Evolutionary conservation across 2,113 vertebrate genomes (phyloP), one percentile per base, ranked within the genome.

Genomic region (Suricata suricatta): DNA sequence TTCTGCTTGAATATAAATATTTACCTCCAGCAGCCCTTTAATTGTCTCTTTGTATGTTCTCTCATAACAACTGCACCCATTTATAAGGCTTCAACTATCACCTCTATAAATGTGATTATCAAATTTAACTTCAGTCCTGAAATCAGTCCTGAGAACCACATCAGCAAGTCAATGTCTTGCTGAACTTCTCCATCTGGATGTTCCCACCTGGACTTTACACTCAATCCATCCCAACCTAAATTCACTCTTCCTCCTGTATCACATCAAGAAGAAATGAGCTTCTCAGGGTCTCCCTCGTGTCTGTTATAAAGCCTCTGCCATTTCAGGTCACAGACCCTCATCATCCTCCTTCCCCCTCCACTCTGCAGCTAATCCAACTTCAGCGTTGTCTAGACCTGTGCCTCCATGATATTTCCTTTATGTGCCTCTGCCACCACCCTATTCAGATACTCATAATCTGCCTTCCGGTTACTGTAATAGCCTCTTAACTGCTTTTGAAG

Each of bases 51-150:
- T 63, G 17, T 54, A 14, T 66, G 21, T 25, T 76, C 54, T 80
- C 41, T 68, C 72, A 4, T 81, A 76, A n/a, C 19, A 60, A 27
- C 6, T 38, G 4, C 27, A 50, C 76, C 93, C 47, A 27, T 29
- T n/a, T 19, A 72, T 33, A 71, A 98, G 80, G 17, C 35, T 68
- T 92, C 41, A 38, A 33, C n/a, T 57, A 41, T 23, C 66, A 79
- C 52, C 35, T 80, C 27, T 86, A 16, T 54, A 86, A 94, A 57
- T 21, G 71, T 27, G 31, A 64, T 76, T 25, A 50, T 96, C n/a
- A 57, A 63, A 88, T 85, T 92, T 95, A 94, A 88, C 54, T 31
- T 95, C 47, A 10, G 3, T 54, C 35, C 25, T 84, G 50, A 85
- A 85, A 80, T 81, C 89, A 76, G 16, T 64, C 27, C 72, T 80